A percentile compares a stretch with the other conserved stretches of the same genome.
phyloP scores from a whole-genome alignment of 2,888 invertebrate species.

The Stegana nigrithorax region DNA sequence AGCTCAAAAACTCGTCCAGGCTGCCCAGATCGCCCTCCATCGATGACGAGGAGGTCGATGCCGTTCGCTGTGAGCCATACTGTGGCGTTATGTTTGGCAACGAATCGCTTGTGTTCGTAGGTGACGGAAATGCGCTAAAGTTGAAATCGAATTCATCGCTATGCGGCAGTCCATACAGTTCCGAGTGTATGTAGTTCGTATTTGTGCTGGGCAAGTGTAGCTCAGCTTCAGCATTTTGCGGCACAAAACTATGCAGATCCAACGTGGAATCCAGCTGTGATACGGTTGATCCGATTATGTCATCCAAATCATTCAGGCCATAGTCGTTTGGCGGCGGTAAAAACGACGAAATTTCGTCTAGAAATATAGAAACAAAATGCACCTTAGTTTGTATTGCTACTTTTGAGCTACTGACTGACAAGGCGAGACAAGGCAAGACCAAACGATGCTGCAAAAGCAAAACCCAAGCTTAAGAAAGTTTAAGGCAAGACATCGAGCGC shows the following conservation, averaged over 20 bases:
- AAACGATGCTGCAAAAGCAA: not conserved
- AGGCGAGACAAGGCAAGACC: too few species aligned
- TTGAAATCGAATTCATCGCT: conserved; percentile 36
- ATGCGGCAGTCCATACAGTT: conserved; percentile 12
- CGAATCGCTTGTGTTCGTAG: conserved; percentile 29
- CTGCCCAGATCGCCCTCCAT: conserved; percentile 46
- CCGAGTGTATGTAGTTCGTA: not conserved
- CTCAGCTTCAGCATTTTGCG: conserved; percentile 27
- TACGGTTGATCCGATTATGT: conserved; percentile 57
- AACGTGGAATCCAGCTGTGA: conserved; percentile 52
- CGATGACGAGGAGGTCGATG: conserved; percentile 33
- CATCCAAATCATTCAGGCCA: conserved; percentile 54
- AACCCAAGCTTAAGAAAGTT: too few species aligned
- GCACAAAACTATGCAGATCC: conserved; percentile 43
- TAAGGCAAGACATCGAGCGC: too few species aligned
- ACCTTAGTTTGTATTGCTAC: not conserved
- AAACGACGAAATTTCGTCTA: conserved; percentile 56
- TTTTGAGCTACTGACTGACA: too few species aligned
- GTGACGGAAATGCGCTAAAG: conserved; percentile 41
- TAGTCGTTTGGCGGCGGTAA: conserved; percentile 51
- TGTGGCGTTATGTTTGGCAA: conserved; percentile 19
- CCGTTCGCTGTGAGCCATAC: conserved; percentile 29
- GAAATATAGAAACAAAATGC: conserved; percentile 24
- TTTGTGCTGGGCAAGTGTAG: not conserved
- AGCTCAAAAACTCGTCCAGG: conserved; percentile 62